Evolutionary conservation across 1,140 invertebrate genomes (phyloP).

Genomic region (Chrysopa pallens): DNA sequence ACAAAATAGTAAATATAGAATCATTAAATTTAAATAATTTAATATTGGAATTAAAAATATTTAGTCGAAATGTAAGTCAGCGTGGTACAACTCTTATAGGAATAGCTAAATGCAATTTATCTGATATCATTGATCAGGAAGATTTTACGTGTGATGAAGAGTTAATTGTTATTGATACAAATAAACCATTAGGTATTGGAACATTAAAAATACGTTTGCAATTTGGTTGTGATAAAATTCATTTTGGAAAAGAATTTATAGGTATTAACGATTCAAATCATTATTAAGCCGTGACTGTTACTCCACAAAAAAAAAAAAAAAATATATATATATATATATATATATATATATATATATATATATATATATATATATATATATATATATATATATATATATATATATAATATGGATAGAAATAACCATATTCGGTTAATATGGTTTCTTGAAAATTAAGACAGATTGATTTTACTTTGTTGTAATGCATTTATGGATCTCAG

Average conservation of each 20-base stretch:
- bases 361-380: no score
- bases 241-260: neutral
- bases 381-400: no score
- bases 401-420: no score
- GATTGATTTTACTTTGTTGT: no score
- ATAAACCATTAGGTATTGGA: neutral
- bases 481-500: no score
- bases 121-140: neutral
- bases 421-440: no score
- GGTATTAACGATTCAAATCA: neutral
- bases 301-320: no score
- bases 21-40: neutral
- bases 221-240: neutral
- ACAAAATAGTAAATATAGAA: neutral
- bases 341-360: no score
- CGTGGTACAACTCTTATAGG: neutral
- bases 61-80: neutral
- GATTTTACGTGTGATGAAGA: neutral
- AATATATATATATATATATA: no score
- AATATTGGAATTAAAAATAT: neutral
- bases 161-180: neutral
- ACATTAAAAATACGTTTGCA: neutral
- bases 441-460: no score
- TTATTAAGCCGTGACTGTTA: no score
- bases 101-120: neutral